Percentiles rank a stretch among this genome's conserved stretches.
These are phyloP conservation scores for Heliocidaris tuberculata DNA, from an alignment of 35 echinoderm and acorn worm genomes.

Conservation along the genomic window DNA sequence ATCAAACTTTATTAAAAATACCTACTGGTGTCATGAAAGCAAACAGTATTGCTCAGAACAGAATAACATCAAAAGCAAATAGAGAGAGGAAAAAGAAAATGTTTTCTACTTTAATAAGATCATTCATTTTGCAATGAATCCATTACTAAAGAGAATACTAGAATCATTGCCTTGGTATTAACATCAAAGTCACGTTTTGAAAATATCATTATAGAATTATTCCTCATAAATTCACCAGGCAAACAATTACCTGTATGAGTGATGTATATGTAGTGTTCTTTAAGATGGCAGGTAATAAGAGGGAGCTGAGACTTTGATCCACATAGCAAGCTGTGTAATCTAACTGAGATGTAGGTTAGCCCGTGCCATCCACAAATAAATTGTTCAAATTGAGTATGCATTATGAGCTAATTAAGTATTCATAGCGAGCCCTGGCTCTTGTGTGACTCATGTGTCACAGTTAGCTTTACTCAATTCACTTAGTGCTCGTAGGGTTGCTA, in stretches of 20 bases:
- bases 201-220: neutral
- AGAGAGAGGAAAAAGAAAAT: too few relatives aligned
- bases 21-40: neutral
- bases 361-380: constrained; percentile 24
- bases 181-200: neutral
- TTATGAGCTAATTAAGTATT: constrained; percentile 37
- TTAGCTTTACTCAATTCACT: neutral
- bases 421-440: neutral
- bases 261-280: neutral
- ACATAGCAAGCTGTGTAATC: neutral
- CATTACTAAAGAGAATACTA: neutral
- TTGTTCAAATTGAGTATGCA: constrained; percentile 44
- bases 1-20: neutral
- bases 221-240: neutral
- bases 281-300: neutral
- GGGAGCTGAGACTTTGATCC: neutral
- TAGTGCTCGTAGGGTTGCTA: neutral
- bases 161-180: neutral
- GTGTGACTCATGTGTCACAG: constrained; percentile 12
- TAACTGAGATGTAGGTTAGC: neutral
- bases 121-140: too few relatives aligned
- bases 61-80: neutral
- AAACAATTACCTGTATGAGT: neutral
- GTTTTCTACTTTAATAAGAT: too few relatives aligned
- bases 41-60: neutral